Evolutionary conservation across 1,140 invertebrate species (phyloP).

Genomic region (Leptinotarsa lineolata): DNA sequence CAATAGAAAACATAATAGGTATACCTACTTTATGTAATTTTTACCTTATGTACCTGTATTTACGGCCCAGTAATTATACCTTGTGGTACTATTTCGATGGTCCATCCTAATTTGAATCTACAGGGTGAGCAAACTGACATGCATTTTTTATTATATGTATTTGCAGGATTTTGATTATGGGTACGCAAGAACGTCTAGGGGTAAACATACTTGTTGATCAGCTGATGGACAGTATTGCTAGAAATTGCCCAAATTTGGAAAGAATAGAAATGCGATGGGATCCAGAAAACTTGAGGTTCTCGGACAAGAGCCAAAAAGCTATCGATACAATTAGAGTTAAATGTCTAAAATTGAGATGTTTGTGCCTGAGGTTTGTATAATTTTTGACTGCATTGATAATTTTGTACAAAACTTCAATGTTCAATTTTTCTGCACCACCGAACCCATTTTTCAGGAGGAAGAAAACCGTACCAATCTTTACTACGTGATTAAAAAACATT

Average conservation of each 20-base stretch:
- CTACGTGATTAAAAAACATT: background rate
- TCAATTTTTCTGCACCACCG: too few relatives aligned
- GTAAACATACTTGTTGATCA: slow-evolving; percentile 97
- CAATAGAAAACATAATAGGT: too few relatives aligned
- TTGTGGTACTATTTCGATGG: background rate
- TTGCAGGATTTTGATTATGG: slow-evolving; percentile 93
- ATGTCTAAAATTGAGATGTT: slow-evolving; percentile 81
- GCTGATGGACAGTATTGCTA: slow-evolving; percentile 96
- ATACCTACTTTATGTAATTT: too few relatives aligned
- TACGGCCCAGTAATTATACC: too few relatives aligned
- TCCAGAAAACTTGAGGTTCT: slow-evolving; percentile 96
- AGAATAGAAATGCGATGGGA: slow-evolving; percentile 97
- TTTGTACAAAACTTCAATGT: too few relatives aligned
- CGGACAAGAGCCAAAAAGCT: slow-evolving; percentile 98
- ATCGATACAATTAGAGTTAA: slow-evolving; percentile 89
- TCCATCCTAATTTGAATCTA: background rate
- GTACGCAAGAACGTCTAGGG: slow-evolving; percentile 92
- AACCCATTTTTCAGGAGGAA: too few relatives aligned
- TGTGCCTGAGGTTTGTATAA: slow-evolving; percentile 77
- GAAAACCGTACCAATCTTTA: background rate
- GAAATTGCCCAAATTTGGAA: slow-evolving; percentile 86
- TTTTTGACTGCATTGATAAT: too few relatives aligned
- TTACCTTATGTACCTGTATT: too few relatives aligned
- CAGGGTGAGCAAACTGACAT: background rate
- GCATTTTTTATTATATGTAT: background rate